A percentile compares a stretch with the other conserved stretches of the same genome.
Conservation (phyloP, 2,888 invertebrate species). For the Incurvaria masculella region DNA sequence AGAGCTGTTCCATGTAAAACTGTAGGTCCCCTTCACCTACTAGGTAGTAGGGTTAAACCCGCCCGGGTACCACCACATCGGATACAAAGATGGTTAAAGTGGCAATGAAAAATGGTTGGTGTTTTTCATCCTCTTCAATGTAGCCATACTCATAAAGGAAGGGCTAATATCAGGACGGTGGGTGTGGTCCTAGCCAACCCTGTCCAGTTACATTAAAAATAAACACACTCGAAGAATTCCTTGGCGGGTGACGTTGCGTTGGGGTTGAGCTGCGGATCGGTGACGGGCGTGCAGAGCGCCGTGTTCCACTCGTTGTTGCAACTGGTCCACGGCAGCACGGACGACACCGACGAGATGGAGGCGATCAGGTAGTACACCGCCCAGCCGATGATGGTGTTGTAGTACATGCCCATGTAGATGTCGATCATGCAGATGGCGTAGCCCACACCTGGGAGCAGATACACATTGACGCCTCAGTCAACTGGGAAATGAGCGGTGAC, state of each 20-base stretch:
- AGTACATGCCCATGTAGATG: slow-evolving; percentile 95
- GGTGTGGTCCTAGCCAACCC: too few relatives aligned
- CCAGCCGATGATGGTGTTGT: slow-evolving; percentile 97
- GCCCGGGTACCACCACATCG: too few relatives aligned
- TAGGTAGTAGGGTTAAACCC: too few relatives aligned
- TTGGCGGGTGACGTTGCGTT: slow-evolving; percentile 75
- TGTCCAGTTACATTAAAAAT: not conserved
- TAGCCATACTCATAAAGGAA: too few relatives aligned
- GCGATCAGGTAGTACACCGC: slow-evolving; percentile 88
- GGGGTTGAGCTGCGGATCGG: slow-evolving; percentile 47
- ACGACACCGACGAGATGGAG: slow-evolving; percentile 76
- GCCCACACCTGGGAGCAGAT: slow-evolving; percentile 95
- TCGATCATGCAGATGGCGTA: slow-evolving; percentile 96
- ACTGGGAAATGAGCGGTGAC: too few relatives aligned
- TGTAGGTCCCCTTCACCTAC: too few relatives aligned
- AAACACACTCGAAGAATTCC: slow-evolving; percentile 83
- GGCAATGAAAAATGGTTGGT: too few relatives aligned
- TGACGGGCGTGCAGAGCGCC: slow-evolving; percentile 66
- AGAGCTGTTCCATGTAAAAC: too few relatives aligned
- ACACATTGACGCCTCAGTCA: too few relatives aligned
- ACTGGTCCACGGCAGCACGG: slow-evolving; percentile 81
- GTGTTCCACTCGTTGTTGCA: slow-evolving; percentile 90
- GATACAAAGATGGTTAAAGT: too few relatives aligned
- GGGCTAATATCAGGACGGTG: too few relatives aligned
- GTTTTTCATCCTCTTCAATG: too few relatives aligned